phyloP scores from a whole-genome alignment of 2,888 invertebrate species.

The Blastobasis adustella region DNA sequence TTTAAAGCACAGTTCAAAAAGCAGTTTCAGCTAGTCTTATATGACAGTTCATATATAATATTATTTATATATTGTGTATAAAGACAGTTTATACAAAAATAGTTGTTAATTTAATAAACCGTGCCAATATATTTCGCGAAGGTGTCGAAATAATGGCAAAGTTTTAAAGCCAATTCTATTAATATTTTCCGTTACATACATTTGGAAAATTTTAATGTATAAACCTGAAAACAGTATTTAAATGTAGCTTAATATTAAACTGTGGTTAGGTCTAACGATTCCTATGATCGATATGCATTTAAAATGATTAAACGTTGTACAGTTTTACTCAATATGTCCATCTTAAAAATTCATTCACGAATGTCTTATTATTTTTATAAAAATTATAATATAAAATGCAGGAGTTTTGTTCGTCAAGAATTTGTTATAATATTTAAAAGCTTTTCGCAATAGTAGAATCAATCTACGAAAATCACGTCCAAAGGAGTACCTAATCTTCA shows the following conservation, averaged over 20 bases:
- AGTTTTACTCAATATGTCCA: background rate
- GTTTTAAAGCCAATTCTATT: conserved; percentile 26
- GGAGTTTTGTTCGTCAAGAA: no score
- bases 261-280: no score
- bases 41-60: conserved; percentile 64
- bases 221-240: background rate
- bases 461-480: conserved; percentile 13
- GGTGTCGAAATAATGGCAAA: conserved; percentile 56
- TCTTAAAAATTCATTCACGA: background rate
- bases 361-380: no score
- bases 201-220: background rate
- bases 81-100: conserved; percentile 31
- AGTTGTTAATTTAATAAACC: conserved; percentile 24
- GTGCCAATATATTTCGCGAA: conserved; percentile 51
- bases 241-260: no score
- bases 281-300: no score
- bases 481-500: background rate
- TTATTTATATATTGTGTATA: conserved; percentile 63
- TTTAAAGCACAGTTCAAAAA: conserved; percentile 9
- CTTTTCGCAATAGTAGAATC: conserved; percentile 7
- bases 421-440: background rate
- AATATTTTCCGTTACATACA: background rate
- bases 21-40: conserved; percentile 37
- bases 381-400: no score
- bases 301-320: background rate